Evolutionary conservation across 2,113 vertebrate genomes (phyloP), one percentile per base, ranked within the genome.

Genomic region (Cyanoliseus patagonus): DNA sequence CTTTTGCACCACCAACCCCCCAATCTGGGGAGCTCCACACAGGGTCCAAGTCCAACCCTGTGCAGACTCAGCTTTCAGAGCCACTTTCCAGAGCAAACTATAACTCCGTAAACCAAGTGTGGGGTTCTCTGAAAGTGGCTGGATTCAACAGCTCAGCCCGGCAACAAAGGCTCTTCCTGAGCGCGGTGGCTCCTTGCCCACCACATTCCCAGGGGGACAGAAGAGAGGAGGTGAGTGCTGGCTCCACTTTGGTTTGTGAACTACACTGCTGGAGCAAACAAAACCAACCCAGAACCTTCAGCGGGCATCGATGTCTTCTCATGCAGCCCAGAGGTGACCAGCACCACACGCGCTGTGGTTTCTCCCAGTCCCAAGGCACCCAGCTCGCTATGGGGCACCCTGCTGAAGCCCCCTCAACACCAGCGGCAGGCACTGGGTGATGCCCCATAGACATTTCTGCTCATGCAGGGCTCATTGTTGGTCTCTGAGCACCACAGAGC

Each of bases 131-230:
- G 67, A 64, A 95, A 97, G 94, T 83, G 44, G 37, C 88, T 52
- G 77, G 94, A 95, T 91, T 86, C 95, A 96, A 82, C 78, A 90
- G 69, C 89, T 92, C 86, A 92, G 89, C 90, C 77, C 86, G 94
- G 90, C 86, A 96, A 97, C 97, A 97, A 97, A 97, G 92, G 86
- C 95, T 94, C 88, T 98, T 97, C 97, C 97, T 97, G 97, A 97
- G 87, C 35, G 0, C 24, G 15, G 96, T 97, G 97, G 97, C 98
- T 95, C 94, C 76, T 68, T 94, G 97, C 98, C 97, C 94, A 23
- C 42, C 1, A 2, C 42, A 46, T 68, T 97, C 97, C 97, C 46
- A 0, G 41, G 85, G 96, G 97, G 77, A 88, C 47, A 1, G 80
- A 90, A 85, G 93, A 80, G 82, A 93, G 92, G 95, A 97, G 97